These are phyloP conservation scores for Holothuria glaberrima DNA, from an alignment of 35 echinoderm and acorn worm genomes.

Conservation along the genomic window DNA sequence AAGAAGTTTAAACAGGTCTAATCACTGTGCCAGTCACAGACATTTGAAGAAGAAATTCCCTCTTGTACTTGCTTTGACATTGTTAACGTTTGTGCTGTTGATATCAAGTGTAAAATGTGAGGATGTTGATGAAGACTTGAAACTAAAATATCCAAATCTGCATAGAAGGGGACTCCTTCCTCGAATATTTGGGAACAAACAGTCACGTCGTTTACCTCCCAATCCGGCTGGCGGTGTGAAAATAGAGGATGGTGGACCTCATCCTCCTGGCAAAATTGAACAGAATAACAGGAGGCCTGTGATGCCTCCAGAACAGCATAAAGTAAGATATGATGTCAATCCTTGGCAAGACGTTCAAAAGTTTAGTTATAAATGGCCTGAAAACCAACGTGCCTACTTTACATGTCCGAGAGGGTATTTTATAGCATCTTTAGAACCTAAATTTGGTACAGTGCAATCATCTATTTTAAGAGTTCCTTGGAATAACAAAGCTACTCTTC, in stretches of 20 bases:
- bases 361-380: conserved; percentile 87
- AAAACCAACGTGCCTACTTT: conserved; percentile 94
- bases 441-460: conserved; percentile 81
- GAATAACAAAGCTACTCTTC: conserved; percentile 53
- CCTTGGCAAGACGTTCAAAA: conserved; percentile 71
- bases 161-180: conserved; percentile 80
- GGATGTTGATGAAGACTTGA: conserved; percentile 9
- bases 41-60: background rate
- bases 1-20: too few relatives aligned
- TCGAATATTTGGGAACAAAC: conserved; percentile 64
- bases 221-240: conserved; percentile 11
- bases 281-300: conserved; percentile 31
- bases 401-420: conserved; percentile 87
- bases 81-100: background rate
- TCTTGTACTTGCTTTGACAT: background rate
- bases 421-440: conserved; percentile 85
- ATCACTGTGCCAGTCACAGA: background rate
- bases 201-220: conserved; percentile 11
- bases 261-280: conserved; percentile 6
- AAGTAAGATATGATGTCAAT: conserved; percentile 82
- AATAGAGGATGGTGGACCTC: background rate
- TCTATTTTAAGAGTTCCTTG: conserved; percentile 75
- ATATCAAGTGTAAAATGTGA: background rate
- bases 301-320: conserved; percentile 76
- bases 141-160: conserved; percentile 67